Base-by-base conservation (phyloP, 2,797 vertebrate species). In the Poeciliopsis infans region DNA sequence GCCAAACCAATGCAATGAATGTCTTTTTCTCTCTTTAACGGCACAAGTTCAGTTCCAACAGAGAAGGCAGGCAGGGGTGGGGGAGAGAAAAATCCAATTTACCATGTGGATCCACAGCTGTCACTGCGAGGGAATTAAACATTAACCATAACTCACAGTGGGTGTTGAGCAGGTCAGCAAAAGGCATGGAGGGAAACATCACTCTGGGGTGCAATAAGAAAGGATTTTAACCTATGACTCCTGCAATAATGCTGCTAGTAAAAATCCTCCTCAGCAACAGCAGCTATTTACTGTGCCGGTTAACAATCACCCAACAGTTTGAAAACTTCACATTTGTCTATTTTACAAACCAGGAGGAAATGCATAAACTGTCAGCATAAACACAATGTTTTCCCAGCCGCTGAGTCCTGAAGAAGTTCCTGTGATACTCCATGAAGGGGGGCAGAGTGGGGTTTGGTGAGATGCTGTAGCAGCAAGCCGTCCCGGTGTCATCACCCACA, bases 201-300 rank as follows among this genome's bases (percentile, higher is more conserved):
- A 93, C 93, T 94, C 93, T 91, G 77, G 89, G 88, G 91, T 92
- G 88, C 91, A 93, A 93, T 94, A 94, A 94, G 89, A 94, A 92
- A 94, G 83, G 92, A 92, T 91, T 93, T 94, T 93, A 94, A 95
- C 94, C 92, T 94, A 78, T 94, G 93, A 94, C 94, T 92, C 83
- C 83, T 47, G 81, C 83, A 74, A 82, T 72, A 3, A 36, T 13
- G 81, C 87, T 82, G 87, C 86, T 76, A 79, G 85, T 80, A 85
- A 91, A 86, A 84, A 84, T 83, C 82, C 71, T 80, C 83, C 71
- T 71, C 74, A 36, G 45, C 75, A 75, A 49, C 73, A 81, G 85
- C 69, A 78, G 83, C 83, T 70, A 79, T 66, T 82, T 73, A 76
- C 78, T 61, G 7, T 47, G 75, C 87, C 83, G 77, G 77, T 89